phyloP scores from a whole-genome alignment of 2,797 vertebrate genomes.

The Rousettus madagascariensis region DNA sequence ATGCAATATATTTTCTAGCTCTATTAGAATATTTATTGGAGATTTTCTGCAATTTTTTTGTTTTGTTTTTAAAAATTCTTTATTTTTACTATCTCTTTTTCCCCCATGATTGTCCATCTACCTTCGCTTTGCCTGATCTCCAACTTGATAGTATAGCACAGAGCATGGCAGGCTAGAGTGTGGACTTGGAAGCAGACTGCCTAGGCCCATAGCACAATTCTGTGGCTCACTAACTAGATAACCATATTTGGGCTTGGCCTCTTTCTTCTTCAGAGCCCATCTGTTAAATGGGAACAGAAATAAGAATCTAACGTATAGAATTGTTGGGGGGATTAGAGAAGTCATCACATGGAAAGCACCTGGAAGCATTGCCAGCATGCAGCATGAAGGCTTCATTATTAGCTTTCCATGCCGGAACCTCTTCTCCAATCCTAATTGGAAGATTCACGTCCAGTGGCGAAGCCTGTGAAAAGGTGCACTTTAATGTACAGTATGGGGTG shows the following conservation, averaged over 20 bases:
- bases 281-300: background rate
- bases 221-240: background rate
- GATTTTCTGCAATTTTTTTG: background rate
- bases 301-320: background rate
- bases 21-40: background rate
- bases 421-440: background rate
- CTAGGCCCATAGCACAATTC: background rate
- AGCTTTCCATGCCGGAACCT: background rate
- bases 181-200: background rate
- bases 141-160: background rate
- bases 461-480: background rate
- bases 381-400: accelerated
- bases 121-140: background rate
- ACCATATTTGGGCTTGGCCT: background rate
- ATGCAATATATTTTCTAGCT: background rate
- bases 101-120: background rate
- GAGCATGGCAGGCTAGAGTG: accelerated
- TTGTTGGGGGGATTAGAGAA: background rate
- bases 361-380: background rate
- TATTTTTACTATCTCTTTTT: background rate
- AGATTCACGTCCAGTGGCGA: background rate
- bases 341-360: background rate
- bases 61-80: background rate
- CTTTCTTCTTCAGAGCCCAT: background rate
- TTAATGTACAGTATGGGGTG: accelerated